Evolutionary conservation across 2,797 vertebrate species (phyloP).

Genomic region (Clarias fuscus): DNA sequence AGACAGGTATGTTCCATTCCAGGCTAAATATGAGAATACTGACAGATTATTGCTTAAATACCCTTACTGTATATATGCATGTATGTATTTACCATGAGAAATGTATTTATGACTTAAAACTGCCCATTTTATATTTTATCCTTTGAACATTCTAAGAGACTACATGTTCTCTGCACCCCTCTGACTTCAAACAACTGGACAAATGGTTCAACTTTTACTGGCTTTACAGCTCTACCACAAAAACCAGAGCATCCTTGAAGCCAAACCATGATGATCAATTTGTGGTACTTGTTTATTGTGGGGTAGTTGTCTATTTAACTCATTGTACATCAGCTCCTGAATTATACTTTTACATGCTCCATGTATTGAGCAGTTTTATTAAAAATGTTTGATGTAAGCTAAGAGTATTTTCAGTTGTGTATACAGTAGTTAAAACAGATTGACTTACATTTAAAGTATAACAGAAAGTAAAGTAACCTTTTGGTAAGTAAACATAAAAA

Average conservation of each 20-base stretch:
- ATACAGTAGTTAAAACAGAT: too few relatives aligned
- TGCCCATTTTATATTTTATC: not conserved
- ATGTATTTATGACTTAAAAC: not conserved
- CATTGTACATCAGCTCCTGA: too few relatives aligned
- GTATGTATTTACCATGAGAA: not conserved
- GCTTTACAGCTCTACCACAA: not conserved
- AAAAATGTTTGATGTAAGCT: too few relatives aligned
- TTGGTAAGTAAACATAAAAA: too few relatives aligned
- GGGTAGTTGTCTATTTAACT: too few relatives aligned
- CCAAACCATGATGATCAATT: not conserved
- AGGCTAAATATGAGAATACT: not conserved
- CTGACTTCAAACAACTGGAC: not conserved
- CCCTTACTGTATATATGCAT: not conserved
- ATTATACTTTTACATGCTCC: too few relatives aligned
- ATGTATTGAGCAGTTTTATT: too few relatives aligned
- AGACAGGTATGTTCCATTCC: too few relatives aligned
- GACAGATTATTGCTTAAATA: not conserved
- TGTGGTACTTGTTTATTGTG: too few relatives aligned
- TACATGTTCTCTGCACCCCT: constrained; percentile 24
- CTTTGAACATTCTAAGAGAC: constrained; percentile 1
- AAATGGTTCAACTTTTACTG: not conserved
- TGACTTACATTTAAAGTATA: too few relatives aligned
- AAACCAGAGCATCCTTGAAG: not conserved
- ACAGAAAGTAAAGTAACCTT: too few relatives aligned
- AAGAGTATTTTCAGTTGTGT: too few relatives aligned